These are phyloP conservation scores for Dolomedes plantarius DNA, from an alignment of 2,888 invertebrate species.

Conservation along the genomic window DNA sequence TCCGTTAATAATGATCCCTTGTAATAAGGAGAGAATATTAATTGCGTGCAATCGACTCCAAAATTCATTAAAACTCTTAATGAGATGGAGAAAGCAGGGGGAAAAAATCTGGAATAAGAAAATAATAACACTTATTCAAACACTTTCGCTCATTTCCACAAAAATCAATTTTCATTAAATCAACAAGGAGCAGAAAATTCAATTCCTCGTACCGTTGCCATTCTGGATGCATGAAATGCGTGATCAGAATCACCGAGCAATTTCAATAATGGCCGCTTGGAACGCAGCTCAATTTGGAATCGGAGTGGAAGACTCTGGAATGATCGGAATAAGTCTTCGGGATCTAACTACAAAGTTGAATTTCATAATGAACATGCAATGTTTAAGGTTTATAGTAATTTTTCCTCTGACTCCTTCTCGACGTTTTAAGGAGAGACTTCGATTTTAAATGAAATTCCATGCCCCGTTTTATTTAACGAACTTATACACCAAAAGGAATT, in stretches of 20 bases:
- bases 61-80: not conserved
- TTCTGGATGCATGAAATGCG: not conserved
- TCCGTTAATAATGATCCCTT: too few relatives aligned
- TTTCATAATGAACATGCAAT: not conserved
- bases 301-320: not conserved
- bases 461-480: too few relatives aligned
- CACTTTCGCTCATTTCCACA: not conserved
- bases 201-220: not conserved
- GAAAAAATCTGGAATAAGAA: not conserved
- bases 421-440: too few relatives aligned
- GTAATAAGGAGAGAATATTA: not conserved
- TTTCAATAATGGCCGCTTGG: constrained; percentile 1
- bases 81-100: too few relatives aligned
- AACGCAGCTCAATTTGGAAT: not conserved
- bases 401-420: not conserved
- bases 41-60: not conserved
- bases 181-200: not conserved
- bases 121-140: not conserved
- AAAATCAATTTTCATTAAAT: constrained; percentile 14
- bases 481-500: too few relatives aligned
- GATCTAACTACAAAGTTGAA: not conserved
- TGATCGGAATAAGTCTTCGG: not conserved
- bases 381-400: not conserved
- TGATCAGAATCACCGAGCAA: not conserved
- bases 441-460: too few relatives aligned